Base-by-base conservation (phyloP, 2,797 vertebrate species). In the Gallinago nigripennis region DNA sequence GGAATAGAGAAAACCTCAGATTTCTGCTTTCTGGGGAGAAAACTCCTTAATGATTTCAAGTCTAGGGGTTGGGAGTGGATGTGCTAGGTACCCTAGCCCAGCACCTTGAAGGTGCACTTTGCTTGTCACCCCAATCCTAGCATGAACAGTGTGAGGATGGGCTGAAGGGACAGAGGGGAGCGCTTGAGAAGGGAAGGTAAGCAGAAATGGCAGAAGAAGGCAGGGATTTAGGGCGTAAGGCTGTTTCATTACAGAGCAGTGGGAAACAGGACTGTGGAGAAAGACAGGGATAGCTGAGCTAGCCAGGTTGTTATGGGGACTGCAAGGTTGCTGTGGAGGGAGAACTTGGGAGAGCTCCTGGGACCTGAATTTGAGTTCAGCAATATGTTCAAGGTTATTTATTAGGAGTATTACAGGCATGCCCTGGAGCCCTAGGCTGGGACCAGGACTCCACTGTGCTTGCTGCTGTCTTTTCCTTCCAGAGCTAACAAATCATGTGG, bases 341-440 rank as follows among this genome's bases (percentile, higher is more conserved):
- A 81, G 66, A 80, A 54, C 63, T 23, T 83, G 86, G 57, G 78
- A 90, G 73, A 65, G 50, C 66, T 94, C 63, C 83, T 69, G 81
- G 83, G 61, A 27, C 17, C 48, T 1, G 16, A n/a, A 43, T 50
- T 18, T 73, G 78, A 92, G 83, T 70, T 93, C 78, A 65, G 79
- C 70, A 81, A 39, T 81, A 90, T 58, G 69, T 63, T 87, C 75
- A 81, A 43, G 61, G n/a, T 94, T 76, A 93, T 96, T 96, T 85
- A 69, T 91, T 58, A n/a, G 54, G 30, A 79, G 73, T 10, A 16
- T 84, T 90, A 87, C 70, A 82, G 81, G 77, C 48, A 0, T 84
- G 60, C 70, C 72, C 65, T 68, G 60, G 79, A 90, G 90, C 50
- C 70, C 39, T 68, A 84, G 54, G 70, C 86, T 89, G 91, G 83